Base-by-base conservation (phyloP, 2,797 vertebrate species). In the Rousettus madagascariensis region DNA sequence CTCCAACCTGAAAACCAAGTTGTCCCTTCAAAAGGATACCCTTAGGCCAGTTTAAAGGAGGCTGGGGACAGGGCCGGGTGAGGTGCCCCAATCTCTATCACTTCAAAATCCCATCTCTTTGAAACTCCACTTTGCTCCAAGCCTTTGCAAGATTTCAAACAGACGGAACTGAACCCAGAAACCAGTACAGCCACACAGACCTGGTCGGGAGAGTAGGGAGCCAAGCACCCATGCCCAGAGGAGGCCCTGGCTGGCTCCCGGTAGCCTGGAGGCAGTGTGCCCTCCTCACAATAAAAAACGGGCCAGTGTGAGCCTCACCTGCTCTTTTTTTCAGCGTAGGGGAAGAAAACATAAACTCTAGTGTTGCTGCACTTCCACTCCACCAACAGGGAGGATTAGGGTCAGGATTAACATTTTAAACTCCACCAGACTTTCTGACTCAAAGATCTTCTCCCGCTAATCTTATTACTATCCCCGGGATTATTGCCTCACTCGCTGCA, bases 341-440 rank as follows among this genome's bases (percentile, higher is more conserved):
- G 93, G 87, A 97, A 97, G 97, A 97, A 97, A 98, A 91, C 74
- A 97, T 49, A 16, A 95, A 96, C 97, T 98, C 97, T 97, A n/a
- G 92, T 38, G 97, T 97, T 96, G 96, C 97, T 90, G 94, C 79
- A 95, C 97, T 98, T 98, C 97, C 97, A 98, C 98, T 97, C 98
- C 80, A 97, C 98, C 98, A 98, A 98, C 96, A 88, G 97, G 98
- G 98, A 91, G 98, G 99, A 99, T 99, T 99, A 99, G 98, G 98
- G 97, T 97, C 97, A 94, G 98, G 99, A 99, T 99, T 99, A 99
- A 99, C 99, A 98, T 99, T 99, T 99, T 98, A 98, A 99, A 99
- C 98, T 98, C 98, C 86, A 97, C 98, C 98, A 99, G 98, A 99
- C 97, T 99, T 98, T 99, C 98, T 98, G 98, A 98, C 98, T 99